Conservation (phyloP, 2,888 invertebrate species). For the Leptinotarsa haldemani region DNA sequence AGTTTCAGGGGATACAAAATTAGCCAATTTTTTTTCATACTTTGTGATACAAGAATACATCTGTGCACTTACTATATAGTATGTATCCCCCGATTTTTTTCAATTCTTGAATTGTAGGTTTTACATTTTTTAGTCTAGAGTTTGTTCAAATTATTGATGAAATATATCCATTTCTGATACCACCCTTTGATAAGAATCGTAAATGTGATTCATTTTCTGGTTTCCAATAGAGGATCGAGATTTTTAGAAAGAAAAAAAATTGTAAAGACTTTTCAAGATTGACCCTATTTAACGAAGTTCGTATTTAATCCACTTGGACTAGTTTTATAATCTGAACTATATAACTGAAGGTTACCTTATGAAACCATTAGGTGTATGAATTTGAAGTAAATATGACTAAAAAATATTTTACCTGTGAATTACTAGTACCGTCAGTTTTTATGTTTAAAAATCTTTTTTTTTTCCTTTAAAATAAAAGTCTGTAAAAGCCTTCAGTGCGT, state of each 20-base stretch:
- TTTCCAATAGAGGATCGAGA: not conserved
- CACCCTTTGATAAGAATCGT: not conserved
- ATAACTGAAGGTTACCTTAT: slow-evolving; percentile 60
- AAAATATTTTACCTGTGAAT: slow-evolving; percentile 54
- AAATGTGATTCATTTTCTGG: not conserved
- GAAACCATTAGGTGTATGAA: slow-evolving; percentile 65
- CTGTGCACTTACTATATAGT: slow-evolving; percentile 61
- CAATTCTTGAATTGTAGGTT: slow-evolving; percentile 55
- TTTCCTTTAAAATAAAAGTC: slow-evolving; percentile 52
- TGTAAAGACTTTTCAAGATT: not conserved
- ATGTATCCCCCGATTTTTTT: slow-evolving; percentile 45
- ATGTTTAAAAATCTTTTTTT: slow-evolving; percentile 45
- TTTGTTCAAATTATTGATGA: slow-evolving; percentile 45
- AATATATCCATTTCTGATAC: slow-evolving; percentile 1
- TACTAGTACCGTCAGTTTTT: slow-evolving; percentile 50
- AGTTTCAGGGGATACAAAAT: slow-evolving; percentile 55
- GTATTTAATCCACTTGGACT: slow-evolving; percentile 10
- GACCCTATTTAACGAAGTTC: slow-evolving; percentile 4
- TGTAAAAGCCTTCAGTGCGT: slow-evolving; percentile 40
- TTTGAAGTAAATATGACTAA: slow-evolving; percentile 66
- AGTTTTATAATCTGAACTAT: slow-evolving; percentile 56
- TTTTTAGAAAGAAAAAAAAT: too few relatives aligned
- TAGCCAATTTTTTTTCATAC: slow-evolving; percentile 61
- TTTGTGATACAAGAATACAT: slow-evolving; percentile 62
- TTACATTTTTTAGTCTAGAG: slow-evolving; percentile 56